Evolutionary conservation across 1,140 invertebrate genomes (phyloP).

Genomic region (Ganaspis sp.): DNA sequence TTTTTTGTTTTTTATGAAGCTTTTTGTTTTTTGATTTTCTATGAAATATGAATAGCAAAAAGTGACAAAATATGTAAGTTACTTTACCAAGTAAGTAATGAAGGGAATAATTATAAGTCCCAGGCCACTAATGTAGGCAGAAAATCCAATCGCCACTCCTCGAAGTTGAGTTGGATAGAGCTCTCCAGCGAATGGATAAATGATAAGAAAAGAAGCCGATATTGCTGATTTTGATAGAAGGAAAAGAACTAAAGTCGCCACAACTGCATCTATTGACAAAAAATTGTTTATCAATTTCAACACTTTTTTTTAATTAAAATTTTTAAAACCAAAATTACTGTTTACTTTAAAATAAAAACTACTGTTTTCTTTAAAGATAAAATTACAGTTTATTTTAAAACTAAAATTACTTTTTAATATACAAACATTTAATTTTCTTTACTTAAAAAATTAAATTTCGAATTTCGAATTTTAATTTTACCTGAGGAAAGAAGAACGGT

Average conservation of each 20-base stretch:
- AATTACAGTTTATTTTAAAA: no score
- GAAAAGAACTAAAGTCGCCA: conserved; percentile 85
- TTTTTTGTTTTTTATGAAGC: no score
- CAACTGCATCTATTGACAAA: conserved; percentile 82
- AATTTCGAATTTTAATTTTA: no score
- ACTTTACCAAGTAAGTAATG: conserved; percentile 91
- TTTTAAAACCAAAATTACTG: no score
- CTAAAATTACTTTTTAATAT: no score
- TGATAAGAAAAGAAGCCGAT: conserved; percentile 92
- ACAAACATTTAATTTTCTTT: no score
- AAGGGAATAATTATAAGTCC: conserved; percentile 93
- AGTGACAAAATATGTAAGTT: not conserved
- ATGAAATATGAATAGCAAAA: no score
- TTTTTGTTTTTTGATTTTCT: no score
- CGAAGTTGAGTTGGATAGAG: conserved; percentile 90
- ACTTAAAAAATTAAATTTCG: no score
- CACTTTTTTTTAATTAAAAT: no score
- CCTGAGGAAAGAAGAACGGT: conserved; percentile 86
- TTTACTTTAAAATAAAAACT: no score
- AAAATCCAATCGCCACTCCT: conserved; percentile 91
- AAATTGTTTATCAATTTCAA: not conserved
- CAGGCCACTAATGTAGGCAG: conserved; percentile 90
- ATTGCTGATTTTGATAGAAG: conserved; percentile 92
- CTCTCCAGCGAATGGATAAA: conserved; percentile 93
- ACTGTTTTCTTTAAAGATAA: no score